A percentile compares a stretch with the other conserved stretches of the same genome.
phyloP scores from a whole-genome alignment of 2,888 invertebrate species.

The Sarcophaga variegata region DNA sequence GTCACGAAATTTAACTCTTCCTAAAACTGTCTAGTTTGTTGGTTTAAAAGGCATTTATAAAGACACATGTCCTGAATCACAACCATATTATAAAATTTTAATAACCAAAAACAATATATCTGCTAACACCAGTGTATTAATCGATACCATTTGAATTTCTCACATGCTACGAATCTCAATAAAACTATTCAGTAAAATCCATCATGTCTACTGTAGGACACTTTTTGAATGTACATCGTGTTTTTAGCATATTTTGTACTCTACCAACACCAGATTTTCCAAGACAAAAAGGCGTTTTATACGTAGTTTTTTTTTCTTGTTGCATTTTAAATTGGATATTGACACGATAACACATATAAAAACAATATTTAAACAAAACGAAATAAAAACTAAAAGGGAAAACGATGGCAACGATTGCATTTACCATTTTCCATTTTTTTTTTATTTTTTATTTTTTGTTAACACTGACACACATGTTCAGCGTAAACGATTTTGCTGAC shows the following conservation, averaged over 20 bases:
- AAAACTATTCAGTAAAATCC: too few species aligned
- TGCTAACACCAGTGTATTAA: too few species aligned
- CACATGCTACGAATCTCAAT: too few species aligned
- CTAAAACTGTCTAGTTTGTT: too few species aligned
- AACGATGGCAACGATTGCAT: background rate
- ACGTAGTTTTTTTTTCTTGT: slow-evolving; percentile 8
- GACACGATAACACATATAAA: slow-evolving; percentile 46
- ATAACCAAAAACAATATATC: too few species aligned
- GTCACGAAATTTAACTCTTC: too few species aligned
- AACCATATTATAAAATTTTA: too few species aligned
- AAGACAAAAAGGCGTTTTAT: background rate
- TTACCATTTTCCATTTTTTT: background rate
- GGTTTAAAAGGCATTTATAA: too few species aligned
- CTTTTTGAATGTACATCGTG: too few species aligned
- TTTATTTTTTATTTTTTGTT: background rate
- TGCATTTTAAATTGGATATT: slow-evolving; percentile 63
- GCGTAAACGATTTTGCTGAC: slow-evolving; percentile 27
- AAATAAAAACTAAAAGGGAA: background rate
- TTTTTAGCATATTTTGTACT: background rate
- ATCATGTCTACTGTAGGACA: too few species aligned
- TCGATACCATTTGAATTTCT: too few species aligned
- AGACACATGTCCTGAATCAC: too few species aligned
- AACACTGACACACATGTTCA: slow-evolving; percentile 29
- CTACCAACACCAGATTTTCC: background rate
- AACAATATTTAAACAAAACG: background rate